Evolutionary conservation across 2,797 vertebrate genomes (phyloP), one percentile per base, ranked within the genome.

Genomic region (Sparidentex hasta): DNA sequence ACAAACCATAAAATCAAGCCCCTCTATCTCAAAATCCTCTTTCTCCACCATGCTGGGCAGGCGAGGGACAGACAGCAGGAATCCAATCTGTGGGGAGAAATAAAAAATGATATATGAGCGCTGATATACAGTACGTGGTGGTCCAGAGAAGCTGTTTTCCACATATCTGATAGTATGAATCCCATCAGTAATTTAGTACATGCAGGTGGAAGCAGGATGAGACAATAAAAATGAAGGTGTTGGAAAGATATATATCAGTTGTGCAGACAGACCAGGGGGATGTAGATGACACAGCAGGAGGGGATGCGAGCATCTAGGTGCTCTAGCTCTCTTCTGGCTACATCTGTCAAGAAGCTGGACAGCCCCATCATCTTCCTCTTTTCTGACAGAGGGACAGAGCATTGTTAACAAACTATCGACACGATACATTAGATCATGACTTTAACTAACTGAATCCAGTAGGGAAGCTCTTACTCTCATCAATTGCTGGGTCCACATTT

Each of bases 271-370:
- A 97, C 97, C 96, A 99, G 92, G 77, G 98, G 98, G 78, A 99
- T 97, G 90, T 99, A 99, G 88, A 98, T 97, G 77, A 99, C 96
- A 62, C 95, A 96, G 85, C 98, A 99, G 25, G 96, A 97, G 8
- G 97, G 94, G 82, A 99, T 97, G 0, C 87, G 91, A 17, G 89
- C 20, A 56, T 98, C 97, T 84, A 99, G 94, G 18, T 94, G 94
- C 71, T 97, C 96, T 77, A 99, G 67, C 90, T 99, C 98, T 91
- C 94, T 95, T 83, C 85, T 93, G 55, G 98, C 98, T 27, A 99
- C 97, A 64, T 98, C 96, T 2, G 98, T 98, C 69, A 99, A 96
- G 87, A 99, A 98, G 89, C 95, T 95, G 1, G 98, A 94, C 75
- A 99, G 93, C 43, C 98, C 98, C 92, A 95, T 95, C 91, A 99